Base-by-base conservation (phyloP, 2,888 invertebrate genomes). In the Drosophila pseudotakahashii region DNA sequence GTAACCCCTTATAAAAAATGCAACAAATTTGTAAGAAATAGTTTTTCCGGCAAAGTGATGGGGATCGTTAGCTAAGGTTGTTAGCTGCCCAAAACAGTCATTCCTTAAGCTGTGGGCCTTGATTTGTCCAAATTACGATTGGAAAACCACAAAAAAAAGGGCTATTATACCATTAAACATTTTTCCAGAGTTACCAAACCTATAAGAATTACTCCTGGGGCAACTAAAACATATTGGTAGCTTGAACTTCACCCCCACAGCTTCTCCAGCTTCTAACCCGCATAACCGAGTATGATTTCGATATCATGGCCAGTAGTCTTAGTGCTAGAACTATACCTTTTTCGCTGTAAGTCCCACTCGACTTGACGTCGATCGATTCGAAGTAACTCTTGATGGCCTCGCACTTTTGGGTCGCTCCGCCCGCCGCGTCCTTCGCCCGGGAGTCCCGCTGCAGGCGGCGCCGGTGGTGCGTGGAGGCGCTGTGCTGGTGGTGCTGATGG, bases 301-400 rank as follows among this genome's bases (percentile, higher is more conserved):
- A 16, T 39, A 19, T 19, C 30, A 11, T 58, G n/a, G 30, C 37
- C 11, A 39, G 2, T 26, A 26, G 26, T 2, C 26, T 26, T 26
- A 26, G 6, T 2, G 26, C 26, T 26, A 26, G 26, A 50, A 34
- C 77, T 70, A 79, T 73, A 91, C 91, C 91, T 91, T 90, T 91
- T 79, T 90, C 83, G 80, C 89, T 88, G 70, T 85, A 88, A 76
- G 78, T 78, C 72, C 90, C 91, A 77, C 84, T 89, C 81, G 87
- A 78, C 76, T 89, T 81, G 70, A 91, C 89, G 84, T 91, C 90
- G 79, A 91, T 91, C 79, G 91, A 88, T 75, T 90, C 89, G 62
- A 91, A 91, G 82, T 90, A 90, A 71, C 80, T 80, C 73, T 89
- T 88, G 61, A 91, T 89, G 59, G 85, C 74, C 26, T 90, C 88